Evolutionary conservation across 2,888 invertebrate genomes (phyloP).

Genomic region (Coremacera marginata): DNA sequence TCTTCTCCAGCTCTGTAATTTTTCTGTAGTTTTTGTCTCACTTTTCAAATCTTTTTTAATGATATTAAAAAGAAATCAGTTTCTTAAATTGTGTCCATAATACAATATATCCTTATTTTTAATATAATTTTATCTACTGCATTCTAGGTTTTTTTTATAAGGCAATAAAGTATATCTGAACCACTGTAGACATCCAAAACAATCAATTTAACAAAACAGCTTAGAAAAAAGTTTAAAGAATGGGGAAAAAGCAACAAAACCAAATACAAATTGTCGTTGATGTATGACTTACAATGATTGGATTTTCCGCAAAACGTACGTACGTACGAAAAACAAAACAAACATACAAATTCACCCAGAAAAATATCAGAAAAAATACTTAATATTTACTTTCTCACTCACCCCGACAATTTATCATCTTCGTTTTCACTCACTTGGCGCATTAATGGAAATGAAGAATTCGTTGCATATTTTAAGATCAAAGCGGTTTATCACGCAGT

Average conservation of each 20-base stretch:
- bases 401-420: not conserved
- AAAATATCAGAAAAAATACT: not conserved
- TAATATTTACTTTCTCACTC: not conserved
- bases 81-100: no score
- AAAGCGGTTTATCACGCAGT: conserved; percentile 6
- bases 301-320: not conserved
- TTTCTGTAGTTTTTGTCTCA: no score
- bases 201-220: conserved; percentile 5
- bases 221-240: no score
- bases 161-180: not conserved
- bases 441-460: conserved; percentile 23
- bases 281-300: conserved; percentile 32
- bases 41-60: no score
- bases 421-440: not conserved
- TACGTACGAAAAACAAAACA: not conserved
- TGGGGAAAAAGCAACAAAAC: not conserved
- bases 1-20: no score
- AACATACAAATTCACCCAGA: not conserved
- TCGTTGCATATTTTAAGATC: not conserved
- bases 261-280: not conserved
- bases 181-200: not conserved
- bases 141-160: no score
- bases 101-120: no score
- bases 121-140: no score
- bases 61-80: no score